Percentiles rank a stretch among this genome's conserved stretches.
phyloP scores from a whole-genome alignment of 2,113 vertebrate species.

The Uria aalge region DNA sequence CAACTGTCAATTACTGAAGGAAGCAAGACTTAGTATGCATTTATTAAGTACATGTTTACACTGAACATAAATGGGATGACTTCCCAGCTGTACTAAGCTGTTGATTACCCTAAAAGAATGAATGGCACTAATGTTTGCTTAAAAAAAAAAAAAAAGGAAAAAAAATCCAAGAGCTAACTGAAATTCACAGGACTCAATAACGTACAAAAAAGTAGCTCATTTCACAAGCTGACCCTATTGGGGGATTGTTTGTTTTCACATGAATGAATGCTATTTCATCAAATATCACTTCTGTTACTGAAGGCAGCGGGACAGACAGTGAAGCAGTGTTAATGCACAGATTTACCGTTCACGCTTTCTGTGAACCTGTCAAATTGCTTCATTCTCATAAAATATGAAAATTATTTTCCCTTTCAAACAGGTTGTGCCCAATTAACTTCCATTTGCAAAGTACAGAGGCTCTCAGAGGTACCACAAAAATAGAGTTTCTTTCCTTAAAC shows the following conservation, averaged over 20 bases:
- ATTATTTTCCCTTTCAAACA: not conserved
- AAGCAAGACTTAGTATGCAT: not conserved
- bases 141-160: not conserved
- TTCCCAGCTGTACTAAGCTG: not conserved
- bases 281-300: accelerated
- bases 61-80: not conserved
- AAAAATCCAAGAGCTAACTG: not conserved
- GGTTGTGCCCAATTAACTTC: not conserved
- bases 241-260: not conserved
- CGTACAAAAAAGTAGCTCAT: not conserved
- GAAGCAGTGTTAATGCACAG: not conserved
- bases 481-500: not conserved
- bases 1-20: not conserved
- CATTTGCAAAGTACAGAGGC: not conserved
- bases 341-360: not conserved
- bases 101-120: not conserved
- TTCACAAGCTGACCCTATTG: not conserved
- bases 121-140: not conserved
- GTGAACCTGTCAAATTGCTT: not conserved
- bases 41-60: not conserved
- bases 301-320: not conserved
- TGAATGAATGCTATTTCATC: not conserved
- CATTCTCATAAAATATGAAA: not conserved
- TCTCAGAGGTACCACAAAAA: not conserved
- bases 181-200: not conserved